Conservation (phyloP, 2,113 vertebrate species). For the Recurvirostra avosetta region DNA sequence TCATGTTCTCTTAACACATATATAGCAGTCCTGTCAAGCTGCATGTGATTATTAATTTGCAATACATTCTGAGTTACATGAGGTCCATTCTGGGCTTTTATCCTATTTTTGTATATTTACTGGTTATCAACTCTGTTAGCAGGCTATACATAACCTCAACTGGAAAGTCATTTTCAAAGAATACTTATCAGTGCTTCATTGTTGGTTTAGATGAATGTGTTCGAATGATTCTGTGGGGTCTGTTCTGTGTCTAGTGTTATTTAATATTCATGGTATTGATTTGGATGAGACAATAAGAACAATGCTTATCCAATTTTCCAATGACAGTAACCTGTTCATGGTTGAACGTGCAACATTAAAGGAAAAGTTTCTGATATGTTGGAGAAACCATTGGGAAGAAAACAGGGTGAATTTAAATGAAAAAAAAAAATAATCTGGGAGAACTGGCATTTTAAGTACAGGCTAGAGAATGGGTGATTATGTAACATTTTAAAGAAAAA, state of each 20-base stretch:
- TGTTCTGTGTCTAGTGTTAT: background rate
- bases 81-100: constrained; percentile 1
- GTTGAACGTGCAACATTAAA: background rate
- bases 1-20: constrained; percentile 31
- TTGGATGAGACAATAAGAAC: constrained; percentile 11
- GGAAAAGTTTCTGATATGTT: background rate
- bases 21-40: background rate
- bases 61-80: background rate
- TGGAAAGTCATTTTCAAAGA: constrained; percentile 24
- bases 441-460: background rate
- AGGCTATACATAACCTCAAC: background rate
- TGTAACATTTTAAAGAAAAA: background rate
- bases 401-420: background rate
- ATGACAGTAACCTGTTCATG: background rate
- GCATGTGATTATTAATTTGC: background rate
- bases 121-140: background rate
- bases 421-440: background rate
- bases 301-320: background rate
- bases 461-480: background rate
- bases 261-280: constrained; percentile 44
- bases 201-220: background rate
- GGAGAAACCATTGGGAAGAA: background rate
- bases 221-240: background rate
- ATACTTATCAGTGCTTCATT: background rate
- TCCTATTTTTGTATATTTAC: background rate